phyloP scores from a whole-genome alignment of 2,888 invertebrate genomes.

The Molanna angustata region DNA sequence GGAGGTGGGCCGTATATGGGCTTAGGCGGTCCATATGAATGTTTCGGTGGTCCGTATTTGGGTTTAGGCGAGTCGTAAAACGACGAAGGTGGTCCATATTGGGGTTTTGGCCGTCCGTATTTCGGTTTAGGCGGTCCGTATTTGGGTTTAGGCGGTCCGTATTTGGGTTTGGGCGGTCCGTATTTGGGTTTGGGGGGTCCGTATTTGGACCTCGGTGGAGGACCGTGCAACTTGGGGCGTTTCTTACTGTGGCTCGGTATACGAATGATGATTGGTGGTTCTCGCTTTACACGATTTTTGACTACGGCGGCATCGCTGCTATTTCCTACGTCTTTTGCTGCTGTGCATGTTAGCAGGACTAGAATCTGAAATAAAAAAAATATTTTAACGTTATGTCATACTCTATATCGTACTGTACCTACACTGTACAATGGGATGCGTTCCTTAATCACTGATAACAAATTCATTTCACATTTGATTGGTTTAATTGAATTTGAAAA shows the following conservation, averaged over 20 bases:
- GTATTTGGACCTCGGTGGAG: slow-evolving; percentile 27
- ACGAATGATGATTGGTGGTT: slow-evolving; percentile 26
- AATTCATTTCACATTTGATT: too few relatives aligned
- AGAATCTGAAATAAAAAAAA: slow-evolving; percentile 17
- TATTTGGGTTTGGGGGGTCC: slow-evolving; percentile 33
- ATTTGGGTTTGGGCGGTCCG: slow-evolving; percentile 31
- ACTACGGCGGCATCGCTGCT: background rate
- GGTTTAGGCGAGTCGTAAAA: slow-evolving; percentile 34
- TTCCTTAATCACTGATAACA: too few relatives aligned
- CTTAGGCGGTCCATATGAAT: slow-evolving; percentile 20
- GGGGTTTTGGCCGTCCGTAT: slow-evolving; percentile 37
- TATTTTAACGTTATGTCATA: too few relatives aligned
- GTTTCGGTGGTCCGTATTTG: slow-evolving; percentile 26
- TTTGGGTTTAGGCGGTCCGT: slow-evolving; percentile 35
- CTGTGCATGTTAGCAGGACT: slow-evolving; percentile 1
- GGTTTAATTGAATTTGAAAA: too few relatives aligned
- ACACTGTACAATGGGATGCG: background rate
- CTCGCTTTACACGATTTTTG: slow-evolving; percentile 21
- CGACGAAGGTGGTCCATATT: slow-evolving; percentile 36
- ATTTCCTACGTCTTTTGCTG: background rate
- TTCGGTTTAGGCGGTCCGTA: slow-evolving; percentile 38
- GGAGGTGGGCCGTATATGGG: slow-evolving; percentile 24
- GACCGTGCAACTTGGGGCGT: slow-evolving; percentile 26
- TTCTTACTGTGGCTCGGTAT: too few relatives aligned
- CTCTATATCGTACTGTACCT: background rate